Evolutionary conservation across 1,140 invertebrate genomes (phyloP), one percentile per base, ranked within the genome.

Genomic region (Laupala kohalensis): DNA sequence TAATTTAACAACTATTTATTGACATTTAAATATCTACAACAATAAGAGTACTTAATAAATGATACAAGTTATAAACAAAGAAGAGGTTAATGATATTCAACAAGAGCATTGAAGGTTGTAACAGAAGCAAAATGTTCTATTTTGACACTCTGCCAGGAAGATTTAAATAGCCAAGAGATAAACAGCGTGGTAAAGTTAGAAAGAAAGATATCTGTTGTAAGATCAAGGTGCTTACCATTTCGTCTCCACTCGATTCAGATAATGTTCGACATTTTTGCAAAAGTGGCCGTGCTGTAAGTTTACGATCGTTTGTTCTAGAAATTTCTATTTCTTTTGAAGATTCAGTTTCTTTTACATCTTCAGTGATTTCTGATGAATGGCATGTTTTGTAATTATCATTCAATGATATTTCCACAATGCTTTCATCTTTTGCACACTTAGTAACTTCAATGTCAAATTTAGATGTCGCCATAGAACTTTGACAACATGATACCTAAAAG

Each of bases 171-270:
- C 9, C 9, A 13, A 53, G 37, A 19, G 19, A 19, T 53, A 53
- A 53, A 53, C 37, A 53, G n/a, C n/a, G n/a, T n/a, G n/a, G n/a
- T n/a, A 63, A 63, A 63, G n/a, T 63, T 63, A 13, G 12, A 63
- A 63, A 13, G 53, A 13, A 13, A 13, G 53, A n/a, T 63, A 63
- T 23, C n/a, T 12, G 53, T 63, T 13, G 53, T 13, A 53, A 53
- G 6, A 37, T 6, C 37, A 53, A 23, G 26, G 26, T 53, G 63
- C 64, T 28, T 72, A 72, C 71, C 28, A 68, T 37, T 72, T 72
- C 71, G 68, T 68, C 66, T 19, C 65, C 67, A 68, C 71, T 72
- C 19, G 71, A 72, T 24, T 72, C 71, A 26, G 71, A 72, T 12
- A 62, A 24, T n/a, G 67, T 24, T 25, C 71, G 24, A 72, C 23